Percentiles rank a stretch among this genome's conserved stretches.
Evolutionary conservation across 2,797 vertebrate species (phyloP).

Genomic region (Helarctos malayanus): DNA sequence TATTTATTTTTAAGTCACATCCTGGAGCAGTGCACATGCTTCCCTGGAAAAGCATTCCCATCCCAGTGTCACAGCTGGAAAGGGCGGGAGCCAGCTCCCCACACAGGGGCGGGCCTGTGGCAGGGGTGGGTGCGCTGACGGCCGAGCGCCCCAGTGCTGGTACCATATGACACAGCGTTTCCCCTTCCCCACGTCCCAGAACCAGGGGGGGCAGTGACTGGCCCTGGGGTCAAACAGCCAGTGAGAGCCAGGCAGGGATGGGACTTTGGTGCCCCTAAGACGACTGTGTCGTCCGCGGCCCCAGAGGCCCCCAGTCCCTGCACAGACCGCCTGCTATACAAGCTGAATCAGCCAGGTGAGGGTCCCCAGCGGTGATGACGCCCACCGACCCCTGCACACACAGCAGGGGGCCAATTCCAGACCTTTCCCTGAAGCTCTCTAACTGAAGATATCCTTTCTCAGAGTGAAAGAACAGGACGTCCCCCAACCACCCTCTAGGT

Average conservation of each 20-base stretch:
- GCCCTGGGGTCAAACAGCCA: neutral
- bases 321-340: neutral
- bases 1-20: neutral
- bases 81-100: neutral
- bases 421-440: neutral
- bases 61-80: neutral
- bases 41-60: neutral
- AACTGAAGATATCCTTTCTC: neutral
- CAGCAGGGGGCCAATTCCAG: neutral
- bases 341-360: rapidly evolving
- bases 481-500: neutral
- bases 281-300: neutral
- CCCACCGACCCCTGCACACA: neutral
- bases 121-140: neutral
- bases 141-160: no score
- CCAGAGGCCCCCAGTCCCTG: neutral
- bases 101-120: neutral
- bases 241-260: no score
- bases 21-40: neutral
- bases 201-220: no score
- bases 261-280: no score
- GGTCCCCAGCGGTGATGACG: rapidly evolving
- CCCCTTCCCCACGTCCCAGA: neutral
- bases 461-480: neutral
- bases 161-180: rapidly evolving